Conservation (phyloP, 2,797 vertebrate genomes). For the Microhierax caerulescens region DNA sequence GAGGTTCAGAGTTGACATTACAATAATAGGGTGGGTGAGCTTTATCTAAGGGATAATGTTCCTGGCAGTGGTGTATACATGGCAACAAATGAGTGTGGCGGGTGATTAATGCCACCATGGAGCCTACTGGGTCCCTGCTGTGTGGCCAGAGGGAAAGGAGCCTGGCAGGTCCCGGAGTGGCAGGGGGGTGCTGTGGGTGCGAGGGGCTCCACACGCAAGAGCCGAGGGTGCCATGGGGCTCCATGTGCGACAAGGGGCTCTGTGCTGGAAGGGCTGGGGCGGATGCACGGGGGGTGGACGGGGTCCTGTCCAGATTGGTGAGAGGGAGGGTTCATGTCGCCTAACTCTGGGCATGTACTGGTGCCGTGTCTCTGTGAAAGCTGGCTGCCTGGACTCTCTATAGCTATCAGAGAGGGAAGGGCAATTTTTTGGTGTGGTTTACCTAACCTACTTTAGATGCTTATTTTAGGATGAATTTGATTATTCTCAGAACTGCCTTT, state of each 20-base stretch:
- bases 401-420: not conserved
- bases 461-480: not conserved
- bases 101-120: not conserved
- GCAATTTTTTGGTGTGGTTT: not conserved
- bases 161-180: not conserved
- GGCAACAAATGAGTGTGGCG: not conserved
- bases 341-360: fast-evolving
- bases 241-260: fast-evolving
- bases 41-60: constrained; percentile 36
- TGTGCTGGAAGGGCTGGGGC: fast-evolving
- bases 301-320: fast-evolving
- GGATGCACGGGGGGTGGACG: fast-evolving
- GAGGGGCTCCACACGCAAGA: fast-evolving
- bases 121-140: not conserved
- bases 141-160: not conserved
- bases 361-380: fast-evolving
- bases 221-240: not conserved
- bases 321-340: fast-evolving
- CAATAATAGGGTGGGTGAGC: constrained; percentile 58
- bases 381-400: not conserved
- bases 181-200: not conserved
- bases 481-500: not conserved
- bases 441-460: not conserved
- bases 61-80: not conserved
- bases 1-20: constrained; percentile 34